Percentiles rank a stretch among this genome's conserved stretches.
These are phyloP conservation scores for Clarias macrocephalus DNA, from an alignment of 2,113 vertebrate genomes.

Conservation along the genomic window DNA sequence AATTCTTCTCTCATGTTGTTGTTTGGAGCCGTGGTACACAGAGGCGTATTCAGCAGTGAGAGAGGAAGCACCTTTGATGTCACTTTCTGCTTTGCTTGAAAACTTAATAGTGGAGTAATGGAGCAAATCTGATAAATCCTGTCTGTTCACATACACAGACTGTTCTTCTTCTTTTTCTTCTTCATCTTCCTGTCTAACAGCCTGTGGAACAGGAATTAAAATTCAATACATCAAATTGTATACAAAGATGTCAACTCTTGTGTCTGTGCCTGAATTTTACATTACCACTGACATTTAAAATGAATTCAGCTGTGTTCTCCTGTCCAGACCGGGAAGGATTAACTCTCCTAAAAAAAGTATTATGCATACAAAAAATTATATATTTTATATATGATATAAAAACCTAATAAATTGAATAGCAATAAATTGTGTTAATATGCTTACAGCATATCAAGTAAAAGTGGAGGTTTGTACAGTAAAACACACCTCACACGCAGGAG, in stretches of 20 bases:
- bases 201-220: slow-evolving; percentile 1
- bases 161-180: neutral
- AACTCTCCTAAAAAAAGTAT: neutral
- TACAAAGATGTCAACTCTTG: neutral
- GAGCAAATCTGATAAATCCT: slow-evolving; percentile 6
- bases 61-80: slow-evolving; percentile 2
- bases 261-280: neutral
- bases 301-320: neutral
- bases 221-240: neutral
- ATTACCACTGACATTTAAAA: slow-evolving; percentile 15
- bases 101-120: slow-evolving; percentile 38
- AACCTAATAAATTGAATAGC: neutral
- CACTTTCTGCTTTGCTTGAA: neutral
- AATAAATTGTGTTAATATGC: neutral
- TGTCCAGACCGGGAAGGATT: neutral
- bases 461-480: neutral
- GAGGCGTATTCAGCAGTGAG: slow-evolving; percentile 23
- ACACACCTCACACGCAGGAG: slow-evolving; percentile 19
- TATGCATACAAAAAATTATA: no score
- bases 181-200: neutral
- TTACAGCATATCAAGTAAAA: neutral
- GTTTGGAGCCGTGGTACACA: neutral
- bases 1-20: neutral
- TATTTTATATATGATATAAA: neutral
- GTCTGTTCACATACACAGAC: neutral